Base-by-base conservation (phyloP, 2,797 vertebrate genomes). In the Acrossocheilus fasciatus region DNA sequence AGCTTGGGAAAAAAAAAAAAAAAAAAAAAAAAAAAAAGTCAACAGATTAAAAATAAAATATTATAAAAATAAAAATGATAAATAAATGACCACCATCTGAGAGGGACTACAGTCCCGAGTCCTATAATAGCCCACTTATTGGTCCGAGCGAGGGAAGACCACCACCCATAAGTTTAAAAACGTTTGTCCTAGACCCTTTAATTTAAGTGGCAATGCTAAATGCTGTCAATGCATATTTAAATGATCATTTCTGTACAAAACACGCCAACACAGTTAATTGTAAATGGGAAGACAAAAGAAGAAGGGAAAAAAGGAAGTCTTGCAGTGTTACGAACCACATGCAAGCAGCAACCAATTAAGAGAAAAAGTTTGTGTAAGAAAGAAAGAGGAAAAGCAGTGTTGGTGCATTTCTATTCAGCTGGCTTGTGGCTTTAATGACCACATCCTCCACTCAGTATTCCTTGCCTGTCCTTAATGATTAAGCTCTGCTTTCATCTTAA, bases 381-480 rank as follows among this genome's bases (percentile, higher is more conserved):
- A 86, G 88, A 64, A 89, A 92, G 79, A 91, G 89, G 91, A 93
- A 94, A 93, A 88, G 92, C 89, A 86, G 85, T 92, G 92, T 93
- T 92, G 93, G 92, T 93, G 89, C 91, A 92, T 91, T 92, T 93
- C 92, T 87, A 93, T 95, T 96, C 93, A 95, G 92, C 87, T 83
- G 91, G 91, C 93, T 93, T 94, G 94, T 94, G 93, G 94, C 91
- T 93, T 92, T 95, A 96, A 96, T 94, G 94, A 95, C 94, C 95
- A 95, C 95, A 95, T 95, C 95, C 94, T 95, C 93, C 86, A 91
- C 92, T 94, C 90, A 89, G 92, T 83, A 54, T 84, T 85, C 82
- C 52, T 69, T 64, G 82, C 88, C 92, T 91, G 94, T 95, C 94
- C 82, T 92, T 91, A 93, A 95, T 96, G 94, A 96, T 96, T 95